A percentile compares a stretch with the other conserved stretches of the same genome.
Conservation (phyloP, 2,888 invertebrate species). For the Pterobdella sp. region DNA sequence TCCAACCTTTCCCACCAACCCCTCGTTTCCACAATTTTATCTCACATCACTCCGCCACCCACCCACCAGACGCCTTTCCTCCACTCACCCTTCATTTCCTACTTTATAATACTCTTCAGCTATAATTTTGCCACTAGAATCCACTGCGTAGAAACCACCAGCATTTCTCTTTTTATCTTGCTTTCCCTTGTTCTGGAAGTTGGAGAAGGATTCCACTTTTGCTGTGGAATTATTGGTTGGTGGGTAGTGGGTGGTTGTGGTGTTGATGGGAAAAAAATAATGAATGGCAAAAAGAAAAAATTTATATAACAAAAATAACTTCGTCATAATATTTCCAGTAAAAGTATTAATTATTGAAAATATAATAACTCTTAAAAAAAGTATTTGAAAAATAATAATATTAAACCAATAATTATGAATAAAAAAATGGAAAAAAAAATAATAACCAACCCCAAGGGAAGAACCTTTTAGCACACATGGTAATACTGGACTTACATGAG, state of each 20-base stretch:
- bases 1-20: background rate
- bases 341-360: background rate
- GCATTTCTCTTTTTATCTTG: background rate
- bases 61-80: background rate
- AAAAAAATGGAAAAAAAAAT: background rate
- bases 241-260: background rate
- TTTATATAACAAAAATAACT: background rate
- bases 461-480: background rate
- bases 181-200: background rate
- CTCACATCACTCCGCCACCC: background rate
- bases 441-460: background rate
- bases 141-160: background rate
- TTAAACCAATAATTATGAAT: background rate
- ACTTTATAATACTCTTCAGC: background rate
- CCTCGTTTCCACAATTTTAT: background rate
- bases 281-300: background rate
- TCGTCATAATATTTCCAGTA: background rate
- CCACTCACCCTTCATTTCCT: slow-evolving; percentile 8
- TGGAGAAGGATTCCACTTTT: background rate
- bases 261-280: background rate
- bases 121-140: background rate
- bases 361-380: too few relatives aligned
- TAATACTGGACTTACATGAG: background rate
- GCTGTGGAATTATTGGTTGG: background rate
- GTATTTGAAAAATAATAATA: background rate